These are phyloP conservation scores for Lepidocyrtinus sp. DNA, from an alignment of 2,888 invertebrate species.

Conservation along the genomic window DNA sequence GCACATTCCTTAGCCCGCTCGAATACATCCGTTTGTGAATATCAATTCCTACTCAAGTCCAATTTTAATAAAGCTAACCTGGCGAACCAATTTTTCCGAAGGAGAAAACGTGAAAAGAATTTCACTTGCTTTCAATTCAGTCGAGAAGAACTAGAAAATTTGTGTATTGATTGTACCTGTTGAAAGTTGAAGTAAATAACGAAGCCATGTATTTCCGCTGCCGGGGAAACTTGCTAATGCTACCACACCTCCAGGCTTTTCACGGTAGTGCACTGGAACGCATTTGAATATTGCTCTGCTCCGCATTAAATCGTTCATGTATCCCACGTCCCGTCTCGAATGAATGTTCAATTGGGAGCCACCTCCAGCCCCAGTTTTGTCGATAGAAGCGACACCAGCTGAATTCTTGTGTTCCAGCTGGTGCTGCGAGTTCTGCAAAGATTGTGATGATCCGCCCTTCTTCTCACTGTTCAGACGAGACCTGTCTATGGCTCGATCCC, in stretches of 20 bases:
- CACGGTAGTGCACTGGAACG: slow-evolving; percentile 65
- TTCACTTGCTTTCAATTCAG: slow-evolving; percentile 5
- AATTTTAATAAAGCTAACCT: neutral
- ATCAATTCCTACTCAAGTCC: no score
- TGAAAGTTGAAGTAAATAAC: slow-evolving; percentile 84
- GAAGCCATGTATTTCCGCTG: slow-evolving; percentile 88
- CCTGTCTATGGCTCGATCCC: slow-evolving; percentile 36
- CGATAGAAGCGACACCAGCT: slow-evolving; percentile 50
- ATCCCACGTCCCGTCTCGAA: slow-evolving; percentile 61
- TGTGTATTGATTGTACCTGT: slow-evolving; percentile 76
- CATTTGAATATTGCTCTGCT: slow-evolving; percentile 69
- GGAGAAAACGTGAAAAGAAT: slow-evolving; percentile 3
- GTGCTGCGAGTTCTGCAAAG: slow-evolving; percentile 10
- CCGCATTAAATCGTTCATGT: slow-evolving; percentile 64
- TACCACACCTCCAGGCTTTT: slow-evolving; percentile 75
- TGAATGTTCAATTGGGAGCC: slow-evolving; percentile 44
- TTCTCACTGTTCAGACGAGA: neutral
- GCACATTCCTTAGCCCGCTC: no score
- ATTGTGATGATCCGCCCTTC: neutral
- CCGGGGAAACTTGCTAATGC: slow-evolving; percentile 87
- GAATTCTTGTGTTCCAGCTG: slow-evolving; percentile 15
- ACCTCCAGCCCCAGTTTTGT: slow-evolving; percentile 54
- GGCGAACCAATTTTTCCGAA: neutral
- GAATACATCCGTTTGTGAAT: neutral
- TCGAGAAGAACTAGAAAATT: neutral